These are phyloP conservation scores for Abrostola triplasia DNA, from an alignment of 2,888 invertebrate species.

Conservation along the genomic window DNA sequence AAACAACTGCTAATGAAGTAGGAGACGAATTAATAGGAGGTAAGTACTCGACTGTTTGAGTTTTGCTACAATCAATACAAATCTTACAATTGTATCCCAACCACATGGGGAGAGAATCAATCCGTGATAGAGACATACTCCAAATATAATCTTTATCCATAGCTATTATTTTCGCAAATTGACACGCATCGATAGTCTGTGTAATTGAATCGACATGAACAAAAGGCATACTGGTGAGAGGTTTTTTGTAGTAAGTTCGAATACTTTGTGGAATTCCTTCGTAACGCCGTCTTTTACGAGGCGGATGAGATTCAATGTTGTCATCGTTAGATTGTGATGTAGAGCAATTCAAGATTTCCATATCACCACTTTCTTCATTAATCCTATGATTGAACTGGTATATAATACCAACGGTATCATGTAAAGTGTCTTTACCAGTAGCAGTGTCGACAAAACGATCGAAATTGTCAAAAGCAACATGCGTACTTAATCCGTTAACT, in stretches of 20 bases:
- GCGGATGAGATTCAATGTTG: neutral
- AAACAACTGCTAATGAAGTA: constrained; percentile 4
- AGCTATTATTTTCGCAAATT: no score
- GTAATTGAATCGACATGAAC: no score
- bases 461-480: constrained; percentile 18
- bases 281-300: constrained; percentile 1
- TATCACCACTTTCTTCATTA: neutral
- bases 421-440: constrained; percentile 64
- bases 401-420: constrained; percentile 57
- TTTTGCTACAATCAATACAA: no score
- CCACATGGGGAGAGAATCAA: neutral
- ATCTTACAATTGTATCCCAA: neutral
- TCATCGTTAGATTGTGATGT: neutral
- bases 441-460: constrained; percentile 61
- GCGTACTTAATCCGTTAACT: constrained; percentile 2
- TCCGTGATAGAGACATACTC: neutral
- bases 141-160: no score
- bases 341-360: no score
- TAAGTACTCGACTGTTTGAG: no score
- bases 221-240: neutral
- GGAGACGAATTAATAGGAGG: constrained; percentile 11
- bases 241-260: neutral
- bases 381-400: no score
- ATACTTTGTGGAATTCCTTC: neutral
- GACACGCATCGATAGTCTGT: no score